phyloP scores from a whole-genome alignment of 2,797 vertebrate species.

The Sebastes vulpes region DNA sequence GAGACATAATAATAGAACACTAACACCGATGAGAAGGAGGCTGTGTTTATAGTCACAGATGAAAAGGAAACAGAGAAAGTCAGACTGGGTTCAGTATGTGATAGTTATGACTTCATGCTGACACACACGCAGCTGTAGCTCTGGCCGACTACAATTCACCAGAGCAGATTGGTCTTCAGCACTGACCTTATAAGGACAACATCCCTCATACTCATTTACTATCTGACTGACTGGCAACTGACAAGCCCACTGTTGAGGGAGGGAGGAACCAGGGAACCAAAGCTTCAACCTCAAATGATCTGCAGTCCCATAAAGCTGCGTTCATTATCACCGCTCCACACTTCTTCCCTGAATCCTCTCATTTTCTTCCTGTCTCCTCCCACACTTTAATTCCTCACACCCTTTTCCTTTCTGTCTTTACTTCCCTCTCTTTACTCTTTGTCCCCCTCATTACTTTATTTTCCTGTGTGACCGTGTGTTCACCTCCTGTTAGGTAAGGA shows the following conservation, averaged over 20 bases:
- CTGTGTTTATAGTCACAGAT: background rate
- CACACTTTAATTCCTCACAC: slow-evolving; percentile 17
- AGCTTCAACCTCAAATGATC: slow-evolving; percentile 23
- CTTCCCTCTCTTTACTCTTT: slow-evolving; percentile 25
- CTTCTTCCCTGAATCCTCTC: slow-evolving; percentile 19
- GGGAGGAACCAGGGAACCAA: slow-evolving; percentile 12
- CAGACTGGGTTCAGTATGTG: slow-evolving; percentile 12
- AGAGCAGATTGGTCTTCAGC: slow-evolving; percentile 12
- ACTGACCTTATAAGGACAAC: slow-evolving; percentile 74
- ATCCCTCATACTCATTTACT: slow-evolving; percentile 22
- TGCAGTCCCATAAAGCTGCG: background rate
- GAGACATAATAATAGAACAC: background rate
- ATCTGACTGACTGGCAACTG: slow-evolving; percentile 41
- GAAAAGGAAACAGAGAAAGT: slow-evolving; percentile 1
- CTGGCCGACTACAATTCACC: slow-evolving; percentile 11
- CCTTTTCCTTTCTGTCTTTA: slow-evolving; percentile 2
- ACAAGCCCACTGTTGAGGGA: background rate
- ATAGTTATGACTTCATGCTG: slow-evolving; percentile 47
- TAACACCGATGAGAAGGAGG: background rate
- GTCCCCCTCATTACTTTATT: slow-evolving; percentile 30
- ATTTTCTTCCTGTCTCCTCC: slow-evolving; percentile 40
- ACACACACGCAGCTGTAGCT: slow-evolving; percentile 50
- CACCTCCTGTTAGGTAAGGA: slow-evolving; percentile 51
- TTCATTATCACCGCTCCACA: slow-evolving; percentile 37
- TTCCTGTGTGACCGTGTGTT: slow-evolving; percentile 55